Evolutionary conservation across 2,113 vertebrate species (phyloP).

Genomic region (Hydropotes inermis): DNA sequence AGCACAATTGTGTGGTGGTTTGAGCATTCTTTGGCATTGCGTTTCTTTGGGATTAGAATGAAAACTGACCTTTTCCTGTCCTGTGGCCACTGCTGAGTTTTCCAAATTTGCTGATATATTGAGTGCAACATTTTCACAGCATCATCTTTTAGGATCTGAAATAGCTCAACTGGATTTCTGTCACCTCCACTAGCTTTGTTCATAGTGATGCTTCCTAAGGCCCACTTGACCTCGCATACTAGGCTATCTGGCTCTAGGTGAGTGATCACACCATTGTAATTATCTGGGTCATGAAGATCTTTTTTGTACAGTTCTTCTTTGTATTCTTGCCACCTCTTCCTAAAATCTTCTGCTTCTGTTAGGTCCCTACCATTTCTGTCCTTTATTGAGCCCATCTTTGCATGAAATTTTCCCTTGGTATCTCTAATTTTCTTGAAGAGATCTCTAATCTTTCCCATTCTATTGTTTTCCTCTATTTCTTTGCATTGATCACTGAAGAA

Average conservation of each 20-base stretch:
- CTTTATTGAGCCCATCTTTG: neutral
- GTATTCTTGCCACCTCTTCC: neutral
- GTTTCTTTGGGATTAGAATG: neutral
- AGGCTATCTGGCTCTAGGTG: neutral
- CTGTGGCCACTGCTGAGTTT: neutral
- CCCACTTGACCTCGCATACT: neutral
- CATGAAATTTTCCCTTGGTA: neutral
- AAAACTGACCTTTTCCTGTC: neutral
- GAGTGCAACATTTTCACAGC: neutral
- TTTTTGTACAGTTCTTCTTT: neutral
- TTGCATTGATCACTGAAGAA: neutral
- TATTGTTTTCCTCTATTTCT: neutral
- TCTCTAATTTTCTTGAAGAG: neutral
- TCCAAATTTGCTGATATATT: neutral
- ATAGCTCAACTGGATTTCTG: neutral
- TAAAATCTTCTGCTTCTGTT: neutral
- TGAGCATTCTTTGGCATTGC: neutral
- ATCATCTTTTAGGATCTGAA: neutral
- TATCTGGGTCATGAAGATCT: too few relatives aligned
- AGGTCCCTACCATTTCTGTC: neutral
- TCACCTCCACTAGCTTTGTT: neutral
- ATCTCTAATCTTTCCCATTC: neutral
- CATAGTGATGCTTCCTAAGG: neutral
- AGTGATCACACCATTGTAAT: too few relatives aligned
- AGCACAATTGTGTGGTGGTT: neutral